Evolutionary conservation across 2,113 vertebrate species (phyloP), one percentile per base, ranked within the genome.

Genomic region (Hippotragus niger): DNA sequence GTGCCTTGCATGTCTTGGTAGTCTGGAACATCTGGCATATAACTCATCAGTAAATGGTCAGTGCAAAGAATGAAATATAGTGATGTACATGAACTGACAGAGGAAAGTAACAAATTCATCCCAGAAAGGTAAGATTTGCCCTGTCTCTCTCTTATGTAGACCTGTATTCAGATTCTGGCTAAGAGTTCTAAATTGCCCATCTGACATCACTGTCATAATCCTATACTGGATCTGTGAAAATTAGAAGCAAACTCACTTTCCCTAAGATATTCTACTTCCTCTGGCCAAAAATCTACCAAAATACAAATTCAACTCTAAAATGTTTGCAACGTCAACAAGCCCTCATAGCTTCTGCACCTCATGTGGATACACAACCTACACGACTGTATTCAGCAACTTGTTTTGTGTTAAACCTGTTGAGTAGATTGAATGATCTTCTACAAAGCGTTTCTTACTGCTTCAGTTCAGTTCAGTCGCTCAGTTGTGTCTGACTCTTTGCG

Each of bases 321-420:
- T 8, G 1, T 45, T 27, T 36, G 4, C 13, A 29, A 1, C 7
- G 6, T 57, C 17, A 0, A 0, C 12, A 27, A 8, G 11, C 3
- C 50, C 47, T 92, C 57, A 9, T 25, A 62, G 25, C 21, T 33
- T 25, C 31, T 62, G 67, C 13, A 43, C 60, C 27, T 64, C 23
- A 3, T 6, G 17, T n/a, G 45, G 58, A 43, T 62, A 17, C 0
- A 55, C 52, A 47, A 17, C 52, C 62, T 60, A 27, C 62, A 76
- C 58, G 60, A 8, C 14, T 91, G 11, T 50, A 8, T 29, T 50
- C 45, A 43, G 13, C 74, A 27, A 21, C 50, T 33, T n/a, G 40
- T 43, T 84, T 53, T 33, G 23, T 60, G n/a, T 83, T 45, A 47
- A 64, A 52, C 40, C 64, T 86, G 82, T 53, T 67, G 31, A 89